Evolutionary conservation across 2,113 vertebrate species (phyloP).

Genomic region (Malurus melanocephalus): DNA sequence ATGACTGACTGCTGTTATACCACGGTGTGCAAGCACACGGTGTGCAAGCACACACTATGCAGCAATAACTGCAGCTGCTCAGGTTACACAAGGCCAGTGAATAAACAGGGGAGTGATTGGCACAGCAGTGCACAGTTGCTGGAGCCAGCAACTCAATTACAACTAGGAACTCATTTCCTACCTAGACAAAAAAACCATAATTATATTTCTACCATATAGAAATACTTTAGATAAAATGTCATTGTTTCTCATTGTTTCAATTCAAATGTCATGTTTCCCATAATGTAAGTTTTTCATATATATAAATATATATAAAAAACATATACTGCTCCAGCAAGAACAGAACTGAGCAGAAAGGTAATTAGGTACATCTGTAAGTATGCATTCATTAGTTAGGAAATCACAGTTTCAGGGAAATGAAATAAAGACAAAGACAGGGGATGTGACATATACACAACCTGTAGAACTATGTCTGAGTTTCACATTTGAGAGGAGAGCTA

Average conservation of each 20-base stretch:
- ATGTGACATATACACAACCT: neutral
- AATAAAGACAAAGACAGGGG: too few relatives aligned
- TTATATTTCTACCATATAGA: neutral
- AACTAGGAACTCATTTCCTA: neutral
- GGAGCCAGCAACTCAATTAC: neutral
- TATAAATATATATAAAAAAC: neutral
- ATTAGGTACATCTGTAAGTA: neutral
- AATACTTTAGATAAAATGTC: neutral
- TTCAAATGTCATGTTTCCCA: neutral
- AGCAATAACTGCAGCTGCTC: neutral
- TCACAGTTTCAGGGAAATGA: neutral
- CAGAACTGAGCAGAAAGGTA: neutral
- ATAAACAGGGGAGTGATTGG: neutral
- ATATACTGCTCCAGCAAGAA: neutral
- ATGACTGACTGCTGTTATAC: neutral
- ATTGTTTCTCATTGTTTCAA: neutral
- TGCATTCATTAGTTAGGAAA: neutral
- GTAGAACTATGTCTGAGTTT: neutral
- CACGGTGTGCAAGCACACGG: neutral
- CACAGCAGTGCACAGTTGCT: neutral
- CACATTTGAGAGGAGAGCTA: neutral
- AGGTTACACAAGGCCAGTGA: neutral
- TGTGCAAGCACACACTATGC: neutral
- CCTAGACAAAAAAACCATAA: neutral
- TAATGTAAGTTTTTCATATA: neutral